Conservation (phyloP, 2,888 invertebrate genomes). For the Drosophila flavopinicola region DNA sequence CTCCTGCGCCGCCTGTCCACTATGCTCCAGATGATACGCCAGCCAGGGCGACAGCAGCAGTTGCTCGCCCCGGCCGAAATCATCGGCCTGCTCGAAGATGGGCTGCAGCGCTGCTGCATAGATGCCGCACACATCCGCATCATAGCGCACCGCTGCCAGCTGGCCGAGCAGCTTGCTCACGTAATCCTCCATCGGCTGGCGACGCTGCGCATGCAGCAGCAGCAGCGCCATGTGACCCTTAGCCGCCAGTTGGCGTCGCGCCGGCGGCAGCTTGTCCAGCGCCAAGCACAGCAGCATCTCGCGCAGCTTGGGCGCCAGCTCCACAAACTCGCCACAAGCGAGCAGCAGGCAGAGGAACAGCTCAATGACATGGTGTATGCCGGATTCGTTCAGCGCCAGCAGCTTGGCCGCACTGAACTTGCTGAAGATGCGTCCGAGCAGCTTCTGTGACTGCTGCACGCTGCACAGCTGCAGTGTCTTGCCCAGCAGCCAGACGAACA, state of each 20-base stretch:
- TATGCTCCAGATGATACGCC: slow-evolving; percentile 79
- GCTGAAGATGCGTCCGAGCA: slow-evolving; percentile 86
- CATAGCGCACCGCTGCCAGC: slow-evolving; percentile 71
- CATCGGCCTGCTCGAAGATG: slow-evolving; percentile 76
- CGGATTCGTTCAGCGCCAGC: slow-evolving; percentile 85
- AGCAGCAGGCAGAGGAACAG: slow-evolving; percentile 82
- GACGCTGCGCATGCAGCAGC: slow-evolving; percentile 82
- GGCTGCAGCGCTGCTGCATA: slow-evolving; percentile 74
- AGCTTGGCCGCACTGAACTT: slow-evolving; percentile 87
- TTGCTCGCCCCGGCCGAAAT: slow-evolving; percentile 80
- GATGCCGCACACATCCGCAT: slow-evolving; percentile 76
- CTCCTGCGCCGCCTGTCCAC: slow-evolving; percentile 81
- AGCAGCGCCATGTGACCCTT: slow-evolving; percentile 84
- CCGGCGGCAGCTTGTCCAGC: slow-evolving; percentile 80
- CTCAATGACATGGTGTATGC: slow-evolving; percentile 86
- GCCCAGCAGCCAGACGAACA: slow-evolving; percentile 85
- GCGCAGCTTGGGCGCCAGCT: slow-evolving; percentile 81
- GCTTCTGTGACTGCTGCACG: slow-evolving; percentile 84
- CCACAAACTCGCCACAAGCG: slow-evolving; percentile 69
- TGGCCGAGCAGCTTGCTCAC: slow-evolving; percentile 80
- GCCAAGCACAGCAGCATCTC: slow-evolving; percentile 82
- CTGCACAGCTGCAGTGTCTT: slow-evolving; percentile 76
- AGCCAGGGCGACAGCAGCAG: slow-evolving; percentile 82
- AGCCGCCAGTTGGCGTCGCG: slow-evolving; percentile 79
- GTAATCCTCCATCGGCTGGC: slow-evolving; percentile 80